Evolutionary conservation across 2,797 vertebrate species (phyloP).

Genomic region (Alectoris magna): DNA sequence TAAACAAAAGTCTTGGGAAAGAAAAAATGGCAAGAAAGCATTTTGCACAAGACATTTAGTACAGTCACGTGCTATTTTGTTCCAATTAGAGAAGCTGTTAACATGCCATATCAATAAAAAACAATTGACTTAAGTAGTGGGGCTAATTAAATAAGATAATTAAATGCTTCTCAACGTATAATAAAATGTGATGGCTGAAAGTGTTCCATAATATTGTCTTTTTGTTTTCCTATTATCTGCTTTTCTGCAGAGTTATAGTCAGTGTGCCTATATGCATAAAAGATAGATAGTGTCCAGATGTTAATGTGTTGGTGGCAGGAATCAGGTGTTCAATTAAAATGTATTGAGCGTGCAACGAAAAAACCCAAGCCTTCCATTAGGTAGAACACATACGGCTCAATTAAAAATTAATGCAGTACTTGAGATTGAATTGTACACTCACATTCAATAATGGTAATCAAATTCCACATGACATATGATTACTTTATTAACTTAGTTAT

Average conservation of each 20-base stretch:
- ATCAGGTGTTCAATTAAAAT: slow-evolving; percentile 81
- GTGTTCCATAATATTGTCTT: slow-evolving; percentile 77
- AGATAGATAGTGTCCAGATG: slow-evolving; percentile 68
- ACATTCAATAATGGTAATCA: slow-evolving; percentile 23
- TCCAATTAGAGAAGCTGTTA: slow-evolving; percentile 74
- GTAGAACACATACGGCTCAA: slow-evolving; percentile 42
- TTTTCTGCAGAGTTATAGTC: slow-evolving; percentile 75
- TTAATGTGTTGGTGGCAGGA: slow-evolving; percentile 76
- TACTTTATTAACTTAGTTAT: slow-evolving; percentile 69
- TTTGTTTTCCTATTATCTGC: slow-evolving; percentile 69
- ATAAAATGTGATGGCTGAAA: slow-evolving; percentile 76
- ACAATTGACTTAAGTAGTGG: slow-evolving; percentile 73
- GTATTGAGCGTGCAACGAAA: slow-evolving; percentile 65
- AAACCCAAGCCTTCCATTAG: slow-evolving; percentile 55
- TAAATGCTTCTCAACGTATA: slow-evolving; percentile 78
- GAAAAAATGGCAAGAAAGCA: neutral
- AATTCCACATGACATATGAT: slow-evolving; percentile 7
- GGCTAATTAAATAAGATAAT: slow-evolving; percentile 81
- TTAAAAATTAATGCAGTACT: slow-evolving; percentile 39
- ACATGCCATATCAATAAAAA: slow-evolving; percentile 75
- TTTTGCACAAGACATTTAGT: slow-evolving; percentile 35
- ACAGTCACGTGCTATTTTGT: slow-evolving; percentile 62
- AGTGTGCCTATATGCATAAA: slow-evolving; percentile 70
- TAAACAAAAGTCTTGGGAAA: neutral
- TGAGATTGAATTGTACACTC: slow-evolving; percentile 44